Percentiles rank a stretch among this genome's conserved stretches.
phyloP scores from a whole-genome alignment of 1,140 invertebrate genomes.

The Heliconius melpomene region DNA sequence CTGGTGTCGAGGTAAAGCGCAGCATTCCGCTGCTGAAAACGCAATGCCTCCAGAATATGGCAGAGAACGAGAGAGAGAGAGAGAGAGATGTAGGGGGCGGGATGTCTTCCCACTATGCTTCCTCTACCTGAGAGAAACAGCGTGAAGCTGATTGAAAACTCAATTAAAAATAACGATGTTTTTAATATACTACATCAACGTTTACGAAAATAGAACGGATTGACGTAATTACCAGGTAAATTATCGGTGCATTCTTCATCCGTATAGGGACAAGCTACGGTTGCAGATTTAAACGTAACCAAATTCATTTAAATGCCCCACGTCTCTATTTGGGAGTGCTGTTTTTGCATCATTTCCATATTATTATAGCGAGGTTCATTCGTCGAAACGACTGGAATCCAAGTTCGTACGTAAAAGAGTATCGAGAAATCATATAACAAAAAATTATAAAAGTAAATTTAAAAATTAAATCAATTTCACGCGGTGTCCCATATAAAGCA shows the following conservation, averaged over 20 bases:
- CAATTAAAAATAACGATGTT: not conserved
- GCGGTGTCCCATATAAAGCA: too few species aligned
- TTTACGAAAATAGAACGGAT: slow-evolving; percentile 37
- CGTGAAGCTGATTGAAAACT: not conserved
- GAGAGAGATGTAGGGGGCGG: too few species aligned
- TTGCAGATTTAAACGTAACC: slow-evolving; percentile 57
- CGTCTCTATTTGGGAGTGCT: slow-evolving; percentile 50
- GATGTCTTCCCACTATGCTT: too few species aligned
- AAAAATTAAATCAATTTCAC: too few species aligned
- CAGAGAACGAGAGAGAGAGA: too few species aligned
- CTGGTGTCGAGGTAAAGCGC: too few species aligned
- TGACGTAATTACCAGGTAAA: slow-evolving; percentile 40
- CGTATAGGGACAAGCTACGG: slow-evolving; percentile 45
- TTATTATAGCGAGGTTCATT: slow-evolving; percentile 63
- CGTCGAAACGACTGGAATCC: slow-evolving; percentile 56
- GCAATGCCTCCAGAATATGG: too few species aligned
- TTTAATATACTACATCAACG: slow-evolving; percentile 3
- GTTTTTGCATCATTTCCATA: slow-evolving; percentile 71
- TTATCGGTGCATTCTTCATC: slow-evolving; percentile 25
- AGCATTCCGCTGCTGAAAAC: too few species aligned
- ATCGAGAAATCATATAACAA: not conserved
- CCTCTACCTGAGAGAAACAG: too few species aligned
- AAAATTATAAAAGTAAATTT: too few species aligned
- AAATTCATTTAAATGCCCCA: slow-evolving; percentile 66
- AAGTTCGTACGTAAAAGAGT: slow-evolving; percentile 54